These are phyloP conservation scores for Orycteropus afer DNA, from an alignment of 2,113 vertebrate genomes.

Conservation along the genomic window DNA sequence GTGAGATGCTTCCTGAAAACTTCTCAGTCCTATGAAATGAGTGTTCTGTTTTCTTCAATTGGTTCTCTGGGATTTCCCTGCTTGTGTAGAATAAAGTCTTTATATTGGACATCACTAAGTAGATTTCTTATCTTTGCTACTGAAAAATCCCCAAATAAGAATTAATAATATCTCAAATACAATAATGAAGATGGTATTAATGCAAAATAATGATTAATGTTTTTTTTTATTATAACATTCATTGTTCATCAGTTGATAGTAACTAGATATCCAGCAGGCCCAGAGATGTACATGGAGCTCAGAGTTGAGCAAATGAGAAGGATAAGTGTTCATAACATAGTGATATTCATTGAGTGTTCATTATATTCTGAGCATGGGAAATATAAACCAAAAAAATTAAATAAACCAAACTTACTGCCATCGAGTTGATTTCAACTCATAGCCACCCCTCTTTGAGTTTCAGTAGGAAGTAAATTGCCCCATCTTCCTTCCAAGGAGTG, in stretches of 20 bases:
- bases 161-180: not conserved
- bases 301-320: not conserved
- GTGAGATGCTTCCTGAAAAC: not conserved
- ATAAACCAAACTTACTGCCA: no score
- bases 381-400: not conserved
- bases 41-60: not conserved
- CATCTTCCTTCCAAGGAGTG: no score
- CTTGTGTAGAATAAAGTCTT: not conserved
- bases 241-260: not conserved
- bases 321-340: not conserved
- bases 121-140: not conserved
- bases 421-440: no score
- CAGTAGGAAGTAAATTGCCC: no score
- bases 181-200: not conserved
- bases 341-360: not conserved
- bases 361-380: not conserved
- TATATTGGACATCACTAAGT: not conserved
- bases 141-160: not conserved
- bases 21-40: not conserved
- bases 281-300: not conserved
- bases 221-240: not conserved
- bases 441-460: no score
- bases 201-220: not conserved
- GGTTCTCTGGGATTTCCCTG: not conserved
- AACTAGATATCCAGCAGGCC: not conserved